These are phyloP conservation scores for Hyles euphorbiae DNA, from an alignment of 1,140 invertebrate genomes.

Conservation along the genomic window DNA sequence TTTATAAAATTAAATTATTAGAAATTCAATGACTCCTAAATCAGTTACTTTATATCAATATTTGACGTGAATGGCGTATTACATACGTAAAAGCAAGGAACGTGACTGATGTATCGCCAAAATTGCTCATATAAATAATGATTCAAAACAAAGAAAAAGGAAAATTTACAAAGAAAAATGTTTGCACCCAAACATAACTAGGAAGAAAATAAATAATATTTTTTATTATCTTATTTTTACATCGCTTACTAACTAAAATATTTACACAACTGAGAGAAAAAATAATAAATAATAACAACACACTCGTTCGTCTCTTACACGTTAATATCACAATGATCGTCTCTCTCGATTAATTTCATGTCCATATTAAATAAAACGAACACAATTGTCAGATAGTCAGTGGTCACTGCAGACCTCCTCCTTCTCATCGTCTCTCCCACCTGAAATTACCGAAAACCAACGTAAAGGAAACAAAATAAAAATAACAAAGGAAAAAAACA, in stretches of 20 bases:
- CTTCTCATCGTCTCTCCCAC: constrained; percentile 66
- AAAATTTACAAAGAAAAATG: constrained; percentile 7
- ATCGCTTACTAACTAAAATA: constrained; percentile 55
- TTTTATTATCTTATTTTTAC: constrained; percentile 50
- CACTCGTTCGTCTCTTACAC: constrained; percentile 53
- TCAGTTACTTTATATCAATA: neutral
- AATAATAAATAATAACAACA: constrained; percentile 29
- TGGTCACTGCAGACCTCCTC: constrained; percentile 62
- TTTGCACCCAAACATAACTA: constrained; percentile 32
- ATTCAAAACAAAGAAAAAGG: constrained; percentile 3
- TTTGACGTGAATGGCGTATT: neutral
- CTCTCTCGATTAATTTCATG: constrained; percentile 53
- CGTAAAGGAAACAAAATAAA: constrained; percentile 53
- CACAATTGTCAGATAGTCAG: constrained; percentile 51
- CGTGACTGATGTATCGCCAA: constrained; percentile 1
- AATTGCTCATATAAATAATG: neutral
- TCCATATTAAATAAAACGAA: constrained; percentile 36
- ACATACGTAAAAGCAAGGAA: neutral
- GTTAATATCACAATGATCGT: constrained; percentile 71
- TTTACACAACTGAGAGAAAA: constrained; percentile 46
- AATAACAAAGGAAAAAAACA: constrained; percentile 36
- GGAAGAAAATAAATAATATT: constrained; percentile 51
- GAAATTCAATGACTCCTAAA: neutral
- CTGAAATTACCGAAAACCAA: constrained; percentile 67
- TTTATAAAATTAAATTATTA: neutral